Evolutionary conservation across 2,797 vertebrate genomes (phyloP).

Genomic region (Cuniculus paca): DNA sequence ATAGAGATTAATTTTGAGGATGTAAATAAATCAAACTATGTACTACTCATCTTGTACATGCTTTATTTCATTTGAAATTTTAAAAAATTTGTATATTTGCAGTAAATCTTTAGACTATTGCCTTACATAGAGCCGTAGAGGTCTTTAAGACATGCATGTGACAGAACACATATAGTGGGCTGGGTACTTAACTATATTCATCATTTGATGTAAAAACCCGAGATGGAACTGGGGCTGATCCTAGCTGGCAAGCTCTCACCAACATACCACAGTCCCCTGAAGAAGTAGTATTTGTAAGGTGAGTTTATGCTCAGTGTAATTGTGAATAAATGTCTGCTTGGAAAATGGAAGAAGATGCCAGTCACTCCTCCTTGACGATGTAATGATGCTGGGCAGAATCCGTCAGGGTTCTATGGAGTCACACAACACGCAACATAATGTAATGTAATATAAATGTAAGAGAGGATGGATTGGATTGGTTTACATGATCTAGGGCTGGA

Average conservation of each 20-base stretch:
- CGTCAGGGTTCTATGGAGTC: background rate
- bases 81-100: slow-evolving; percentile 52
- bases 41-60: background rate
- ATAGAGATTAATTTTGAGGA: slow-evolving; percentile 1
- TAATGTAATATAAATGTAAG: background rate
- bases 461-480: background rate
- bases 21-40: background rate
- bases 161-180: background rate
- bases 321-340: background rate
- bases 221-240: background rate
- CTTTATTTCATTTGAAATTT: slow-evolving; percentile 41
- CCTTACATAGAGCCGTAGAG: background rate
- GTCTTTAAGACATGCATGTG: background rate
- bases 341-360: background rate
- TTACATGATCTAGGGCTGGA: too few species aligned
- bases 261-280: too few species aligned
- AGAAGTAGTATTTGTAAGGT: background rate
- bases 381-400: background rate
- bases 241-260: background rate
- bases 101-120: background rate
- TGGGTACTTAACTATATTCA: background rate
- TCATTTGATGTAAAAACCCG: background rate
- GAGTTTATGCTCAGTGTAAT: background rate
- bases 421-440: background rate
- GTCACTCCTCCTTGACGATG: background rate